Conservation (phyloP, 2,113 vertebrate genomes). For the Sinocyclocheilus maitianheensis region DNA sequence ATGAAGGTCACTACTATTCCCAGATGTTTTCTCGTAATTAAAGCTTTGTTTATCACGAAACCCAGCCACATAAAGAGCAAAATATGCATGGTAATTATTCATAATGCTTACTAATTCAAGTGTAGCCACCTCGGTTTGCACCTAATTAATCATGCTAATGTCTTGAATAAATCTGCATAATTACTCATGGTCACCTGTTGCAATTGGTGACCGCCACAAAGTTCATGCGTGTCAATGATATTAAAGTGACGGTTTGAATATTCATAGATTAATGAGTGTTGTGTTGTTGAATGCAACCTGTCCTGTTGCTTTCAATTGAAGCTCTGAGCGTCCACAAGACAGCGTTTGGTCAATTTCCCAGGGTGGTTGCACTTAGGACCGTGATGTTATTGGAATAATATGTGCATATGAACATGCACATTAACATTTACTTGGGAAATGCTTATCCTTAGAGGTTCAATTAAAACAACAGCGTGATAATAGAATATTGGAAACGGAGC, state of each 20-base stretch:
- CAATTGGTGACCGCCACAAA: slow-evolving; percentile 88
- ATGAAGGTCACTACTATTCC: slow-evolving; percentile 99
- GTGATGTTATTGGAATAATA: neutral
- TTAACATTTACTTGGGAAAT: slow-evolving; percentile 9
- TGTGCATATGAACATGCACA: slow-evolving; percentile 21
- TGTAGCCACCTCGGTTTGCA: slow-evolving; percentile 99
- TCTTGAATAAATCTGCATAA: slow-evolving; percentile 99
- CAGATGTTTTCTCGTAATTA: slow-evolving; percentile 99
- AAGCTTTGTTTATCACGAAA: slow-evolving; percentile 99
- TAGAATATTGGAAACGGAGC: neutral
- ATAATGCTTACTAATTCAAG: slow-evolving; percentile 99
- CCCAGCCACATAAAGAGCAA: slow-evolving; percentile 99
- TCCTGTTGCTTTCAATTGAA: neutral
- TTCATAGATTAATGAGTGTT: slow-evolving; percentile 73
- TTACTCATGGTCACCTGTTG: slow-evolving; percentile 88
- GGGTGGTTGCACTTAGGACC: neutral
- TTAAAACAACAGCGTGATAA: neutral
- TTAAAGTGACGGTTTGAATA: slow-evolving; percentile 91
- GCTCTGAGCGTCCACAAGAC: neutral
- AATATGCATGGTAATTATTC: slow-evolving; percentile 99
- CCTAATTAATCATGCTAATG: slow-evolving; percentile 99
- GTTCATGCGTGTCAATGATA: slow-evolving; percentile 92
- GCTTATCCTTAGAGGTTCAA: slow-evolving; percentile 6
- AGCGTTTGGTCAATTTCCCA: slow-evolving; percentile 8
- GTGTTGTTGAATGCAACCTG: slow-evolving; percentile 24